A percentile compares a stretch with the other conserved stretches of the same genome.
Conservation (phyloP, 2,888 invertebrate species). For the Odontocolon sp. region DNA sequence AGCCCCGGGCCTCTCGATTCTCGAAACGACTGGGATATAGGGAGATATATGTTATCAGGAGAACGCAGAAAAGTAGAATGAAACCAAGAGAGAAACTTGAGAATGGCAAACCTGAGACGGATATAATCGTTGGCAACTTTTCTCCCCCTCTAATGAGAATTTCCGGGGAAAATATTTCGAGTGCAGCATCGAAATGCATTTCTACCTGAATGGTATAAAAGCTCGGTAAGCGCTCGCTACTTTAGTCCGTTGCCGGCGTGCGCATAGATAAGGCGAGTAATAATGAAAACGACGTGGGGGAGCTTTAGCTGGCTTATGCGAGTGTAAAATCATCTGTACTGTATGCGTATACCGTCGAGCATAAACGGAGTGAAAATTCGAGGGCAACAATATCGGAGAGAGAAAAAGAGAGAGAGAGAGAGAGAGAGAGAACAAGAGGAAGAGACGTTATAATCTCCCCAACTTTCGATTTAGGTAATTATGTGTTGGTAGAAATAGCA, state of each 20-base stretch:
- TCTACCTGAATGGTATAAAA: neutral
- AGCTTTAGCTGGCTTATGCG: neutral
- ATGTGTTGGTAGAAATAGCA: too few relatives aligned
- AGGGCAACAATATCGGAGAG: constrained; percentile 1
- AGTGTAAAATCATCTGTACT: neutral
- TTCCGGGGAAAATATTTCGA: neutral
- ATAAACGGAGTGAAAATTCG: neutral
- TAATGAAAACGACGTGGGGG: constrained; percentile 2
- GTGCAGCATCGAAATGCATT: neutral
- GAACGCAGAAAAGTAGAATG: too few relatives aligned
- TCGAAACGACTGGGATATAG: too few relatives aligned
- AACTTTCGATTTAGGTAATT: neutral
- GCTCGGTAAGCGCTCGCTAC: neutral
- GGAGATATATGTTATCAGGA: too few relatives aligned
- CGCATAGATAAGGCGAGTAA: constrained; percentile 27
- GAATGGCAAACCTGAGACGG: neutral
- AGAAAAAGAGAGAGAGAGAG: too few relatives aligned
- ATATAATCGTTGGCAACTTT: neutral
- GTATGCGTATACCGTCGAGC: neutral
- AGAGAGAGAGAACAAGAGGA: too few relatives aligned
- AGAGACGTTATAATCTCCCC: neutral
- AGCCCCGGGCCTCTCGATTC: too few relatives aligned
- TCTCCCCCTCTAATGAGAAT: constrained; percentile 16
- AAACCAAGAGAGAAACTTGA: too few relatives aligned
- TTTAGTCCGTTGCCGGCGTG: constrained; percentile 5